Base-by-base conservation (phyloP, 2,113 vertebrate species). In the Jaculus jaculus region DNA sequence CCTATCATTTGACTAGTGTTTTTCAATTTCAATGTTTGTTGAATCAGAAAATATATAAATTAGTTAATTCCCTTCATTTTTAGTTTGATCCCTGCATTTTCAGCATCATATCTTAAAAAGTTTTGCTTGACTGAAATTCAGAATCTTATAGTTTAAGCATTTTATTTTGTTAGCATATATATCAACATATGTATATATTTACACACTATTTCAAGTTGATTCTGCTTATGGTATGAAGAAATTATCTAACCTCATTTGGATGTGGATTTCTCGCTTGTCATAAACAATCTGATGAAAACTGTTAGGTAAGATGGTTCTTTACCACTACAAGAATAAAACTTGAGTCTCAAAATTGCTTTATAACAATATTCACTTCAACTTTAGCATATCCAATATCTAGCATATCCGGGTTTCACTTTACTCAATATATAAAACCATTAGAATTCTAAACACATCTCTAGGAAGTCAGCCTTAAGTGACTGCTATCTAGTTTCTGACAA, bases 281-380 rank as follows among this genome's bases (percentile, higher is more conserved):
- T 39, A 5, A 30, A 73, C 18, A 39, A 39, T 72, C 9, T 60
- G 1, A 12, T 72, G 72, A 47, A 71, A 18, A 37, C 9, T 60
- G 10, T 86, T 86, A 73, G 24, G 7, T 82, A 34, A 42, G 37
- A 15, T 86, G 42, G 8, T 7, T 92, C 1, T 77, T 37, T 79
- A 3, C 39, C 17, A 87, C 34, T 91, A 69, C 32, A 77, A 94
- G n/a, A 92, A 85, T 78, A 37, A 12, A 92, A 73, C 6, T 86
- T 78, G 58, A 3, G 47, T 87, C 16, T 94, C 7, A 73, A 85
- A 92, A 68, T 82, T 92, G n/a, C 80, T 71, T 73, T 77, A 28
- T 42, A 82, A 86, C 16, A 81, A 63, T 83, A 7, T 85, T 28
- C 82, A 5, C n/a, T 63, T 89, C 54, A 32, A 74, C 9, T 88